Evolutionary conservation across 2,888 invertebrate genomes (phyloP).

Genomic region (Exephanes ischioxanthus): DNA sequence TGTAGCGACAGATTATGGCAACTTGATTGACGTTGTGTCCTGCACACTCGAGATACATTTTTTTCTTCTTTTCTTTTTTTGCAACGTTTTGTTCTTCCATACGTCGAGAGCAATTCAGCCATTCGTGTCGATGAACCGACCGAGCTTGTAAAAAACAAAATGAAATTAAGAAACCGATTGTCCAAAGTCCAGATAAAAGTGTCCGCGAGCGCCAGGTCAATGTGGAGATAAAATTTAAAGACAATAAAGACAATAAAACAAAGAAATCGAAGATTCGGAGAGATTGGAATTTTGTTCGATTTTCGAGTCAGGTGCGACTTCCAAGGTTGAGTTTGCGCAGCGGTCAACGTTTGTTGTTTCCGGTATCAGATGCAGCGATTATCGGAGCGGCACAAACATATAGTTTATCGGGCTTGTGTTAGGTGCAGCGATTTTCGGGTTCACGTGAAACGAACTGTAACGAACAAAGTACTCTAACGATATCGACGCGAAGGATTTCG

Average conservation of each 20-base stretch:
- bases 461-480: neutral
- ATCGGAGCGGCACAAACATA: slow-evolving; percentile 11
- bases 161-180: slow-evolving; percentile 20
- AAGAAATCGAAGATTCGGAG: slow-evolving; percentile 2
- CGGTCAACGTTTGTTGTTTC: slow-evolving; percentile 32
- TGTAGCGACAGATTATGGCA: slow-evolving; percentile 19
- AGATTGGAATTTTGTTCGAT: slow-evolving; percentile 9
- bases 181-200: slow-evolving; percentile 48
- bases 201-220: neutral
- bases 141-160: slow-evolving; percentile 41
- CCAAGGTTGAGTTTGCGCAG: slow-evolving; percentile 34
- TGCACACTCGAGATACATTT: neutral
- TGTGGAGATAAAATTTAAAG: slow-evolving; percentile 1
- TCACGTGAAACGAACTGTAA: neutral
- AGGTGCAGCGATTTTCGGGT: slow-evolving; percentile 16
- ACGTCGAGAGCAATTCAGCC: neutral
- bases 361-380: slow-evolving; percentile 10
- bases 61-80: neutral
- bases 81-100: neutral
- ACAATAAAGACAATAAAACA: neutral
- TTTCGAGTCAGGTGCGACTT: slow-evolving; percentile 14
- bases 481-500: neutral
- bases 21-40: slow-evolving; percentile 5
- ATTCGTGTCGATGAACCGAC: slow-evolving; percentile 21
- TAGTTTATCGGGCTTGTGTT: neutral